Conservation (phyloP, 1,140 invertebrate species). For the Ceratina australensis region DNA sequence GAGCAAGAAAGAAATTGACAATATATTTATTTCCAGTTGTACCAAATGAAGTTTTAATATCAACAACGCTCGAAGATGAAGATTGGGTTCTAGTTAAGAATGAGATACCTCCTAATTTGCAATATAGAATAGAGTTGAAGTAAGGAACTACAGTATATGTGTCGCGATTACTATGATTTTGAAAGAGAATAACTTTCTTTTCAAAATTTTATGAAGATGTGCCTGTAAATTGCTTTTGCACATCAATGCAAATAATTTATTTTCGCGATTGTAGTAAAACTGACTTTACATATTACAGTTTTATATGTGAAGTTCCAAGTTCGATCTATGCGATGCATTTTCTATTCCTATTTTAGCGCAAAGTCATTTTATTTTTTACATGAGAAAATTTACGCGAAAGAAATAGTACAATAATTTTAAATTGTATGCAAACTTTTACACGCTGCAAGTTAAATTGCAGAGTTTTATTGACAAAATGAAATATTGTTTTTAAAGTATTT, state of each 20-base stretch:
- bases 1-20: too few relatives aligned
- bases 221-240: constrained; percentile 8
- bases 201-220: constrained; percentile 5
- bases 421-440: too few relatives aligned
- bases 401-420: too few relatives aligned
- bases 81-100: constrained; percentile 73
- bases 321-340: neutral
- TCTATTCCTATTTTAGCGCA: constrained; percentile 16
- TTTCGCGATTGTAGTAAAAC: neutral
- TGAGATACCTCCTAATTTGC: constrained; percentile 36
- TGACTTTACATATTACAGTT: neutral
- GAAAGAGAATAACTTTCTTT: constrained; percentile 10
- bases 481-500: too few relatives aligned
- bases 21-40: constrained; percentile 65
- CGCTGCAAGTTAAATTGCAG: too few relatives aligned
- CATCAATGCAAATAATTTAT: constrained; percentile 12
- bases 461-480: neutral
- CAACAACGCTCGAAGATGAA: constrained; percentile 69
- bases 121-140: constrained; percentile 48
- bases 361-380: neutral
- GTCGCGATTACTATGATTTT: constrained; percentile 17
- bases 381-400: too few relatives aligned
- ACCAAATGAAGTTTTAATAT: constrained; percentile 71
- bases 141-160: constrained; percentile 6
- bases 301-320: neutral